Evolutionary conservation across 2,888 invertebrate species (phyloP), one percentile per base, ranked within the genome.

Genomic region (Blastobasis adustella): DNA sequence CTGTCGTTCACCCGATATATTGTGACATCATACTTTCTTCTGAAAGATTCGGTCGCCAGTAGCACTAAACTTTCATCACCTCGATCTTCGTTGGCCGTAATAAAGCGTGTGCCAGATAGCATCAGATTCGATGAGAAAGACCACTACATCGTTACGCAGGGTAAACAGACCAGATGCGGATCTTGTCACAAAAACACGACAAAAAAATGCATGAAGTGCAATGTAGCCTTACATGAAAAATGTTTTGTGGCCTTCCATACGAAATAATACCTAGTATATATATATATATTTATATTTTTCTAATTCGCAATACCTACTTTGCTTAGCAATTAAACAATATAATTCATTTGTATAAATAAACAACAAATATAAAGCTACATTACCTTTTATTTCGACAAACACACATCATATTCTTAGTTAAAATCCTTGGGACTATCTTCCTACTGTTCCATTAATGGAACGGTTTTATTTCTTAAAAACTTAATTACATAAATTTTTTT

Each of bases 71-170:
- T 45, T 37, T 46, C 53, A 46, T 50, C 9, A 37, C 56, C 54
- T 46, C 50, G 51, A 49, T 56, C 56, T 49, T 56, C 51, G 45
- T n/a, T 57, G 40, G 54, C 57, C 37, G 51, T 53, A 43, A 57
- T 57, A 50, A 54, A 54, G 51, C 48, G 51, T 5, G 51, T 57
- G 6, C 53, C 53, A n/a, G 47, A 53, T 42, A 10, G 45, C 49
- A 51, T 56, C 49, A 54, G 54, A 49, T 47, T 51, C 41, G 54
- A 53, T 57, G 54, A 51, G 23, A 54, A 54, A 48, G 51, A 41
- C 41, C 53, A 57, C 48, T 52, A 23, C n/a, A 57, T 54, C 50
- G 44, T 37, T 42, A 53, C 36, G 50, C 49, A 53, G 46, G 45
- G 49, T 50, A 55, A 52, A 52, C 45, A 46, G 51, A 53, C 53